Conservation (phyloP, 2,797 vertebrate genomes). For the Trachurus trachurus region DNA sequence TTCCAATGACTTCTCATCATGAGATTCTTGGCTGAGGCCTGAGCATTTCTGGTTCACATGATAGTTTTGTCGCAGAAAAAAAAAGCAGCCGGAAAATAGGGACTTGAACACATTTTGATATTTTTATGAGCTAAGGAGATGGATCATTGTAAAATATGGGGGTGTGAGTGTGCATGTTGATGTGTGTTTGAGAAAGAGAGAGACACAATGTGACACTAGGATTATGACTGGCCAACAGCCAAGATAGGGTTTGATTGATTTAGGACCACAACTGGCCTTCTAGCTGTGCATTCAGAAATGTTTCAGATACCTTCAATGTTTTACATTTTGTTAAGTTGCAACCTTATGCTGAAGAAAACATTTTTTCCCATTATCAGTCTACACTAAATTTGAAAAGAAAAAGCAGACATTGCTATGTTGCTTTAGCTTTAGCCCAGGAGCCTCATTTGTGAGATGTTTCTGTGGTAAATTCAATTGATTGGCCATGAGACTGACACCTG, state of each 20-base stretch:
- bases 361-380: too few relatives aligned
- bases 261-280: background rate
- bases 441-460: background rate
- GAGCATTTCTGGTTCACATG: constrained; percentile 57
- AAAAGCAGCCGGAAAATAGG: constrained; percentile 36
- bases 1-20: constrained; percentile 76
- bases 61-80: constrained; percentile 16
- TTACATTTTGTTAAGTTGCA: too few relatives aligned
- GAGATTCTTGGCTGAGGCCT: constrained; percentile 55
- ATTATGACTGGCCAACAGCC: background rate
- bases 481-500: too few relatives aligned
- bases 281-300: too few relatives aligned
- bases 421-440: too few relatives aligned
- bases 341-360: too few relatives aligned
- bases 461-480: background rate
- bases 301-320: background rate
- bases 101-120: constrained; percentile 23
- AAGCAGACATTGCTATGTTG: too few relatives aligned
- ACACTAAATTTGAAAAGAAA: too few relatives aligned
- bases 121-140: constrained; percentile 32
- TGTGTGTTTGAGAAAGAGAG: background rate
- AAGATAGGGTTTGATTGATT: background rate
- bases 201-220: background rate
- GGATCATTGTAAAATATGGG: constrained; percentile 13
- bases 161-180: background rate